Conservation (phyloP, 2,113 vertebrate species). For the Lepisosteus osseus region DNA sequence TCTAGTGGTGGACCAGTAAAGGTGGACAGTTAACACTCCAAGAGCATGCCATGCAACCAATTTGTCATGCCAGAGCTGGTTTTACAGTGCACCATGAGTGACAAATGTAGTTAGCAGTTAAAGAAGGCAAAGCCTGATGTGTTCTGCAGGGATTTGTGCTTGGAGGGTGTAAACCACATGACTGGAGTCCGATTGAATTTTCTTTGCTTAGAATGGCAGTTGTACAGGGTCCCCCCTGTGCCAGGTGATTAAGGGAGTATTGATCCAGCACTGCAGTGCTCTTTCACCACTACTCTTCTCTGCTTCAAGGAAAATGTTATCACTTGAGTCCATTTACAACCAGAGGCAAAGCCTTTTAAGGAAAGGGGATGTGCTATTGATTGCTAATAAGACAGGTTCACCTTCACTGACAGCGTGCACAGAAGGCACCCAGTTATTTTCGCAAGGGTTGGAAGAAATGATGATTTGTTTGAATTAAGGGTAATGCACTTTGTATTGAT, state of each 20-base stretch:
- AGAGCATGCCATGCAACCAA: no score
- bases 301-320: slow-evolving; percentile 18
- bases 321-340: slow-evolving; percentile 19
- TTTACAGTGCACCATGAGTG: no score
- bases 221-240: neutral
- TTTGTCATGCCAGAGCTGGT: no score
- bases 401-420: neutral
- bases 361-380: slow-evolving; percentile 13
- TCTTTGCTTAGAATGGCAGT: neutral
- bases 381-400: slow-evolving; percentile 20
- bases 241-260: slow-evolving; percentile 25
- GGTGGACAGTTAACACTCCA: no score
- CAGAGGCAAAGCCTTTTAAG: neutral
- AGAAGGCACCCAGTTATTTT: neutral
- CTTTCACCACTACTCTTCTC: slow-evolving; percentile 19
- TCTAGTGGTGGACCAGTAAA: no score
- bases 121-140: neutral
- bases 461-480: neutral
- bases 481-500: no score
- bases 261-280: slow-evolving; percentile 21
- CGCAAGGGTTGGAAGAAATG: neutral
- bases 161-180: neutral
- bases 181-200: neutral
- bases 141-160: neutral
- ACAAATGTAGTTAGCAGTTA: neutral